phyloP scores from a whole-genome alignment of 2,113 vertebrate genomes.

The Castor canadensis region DNA sequence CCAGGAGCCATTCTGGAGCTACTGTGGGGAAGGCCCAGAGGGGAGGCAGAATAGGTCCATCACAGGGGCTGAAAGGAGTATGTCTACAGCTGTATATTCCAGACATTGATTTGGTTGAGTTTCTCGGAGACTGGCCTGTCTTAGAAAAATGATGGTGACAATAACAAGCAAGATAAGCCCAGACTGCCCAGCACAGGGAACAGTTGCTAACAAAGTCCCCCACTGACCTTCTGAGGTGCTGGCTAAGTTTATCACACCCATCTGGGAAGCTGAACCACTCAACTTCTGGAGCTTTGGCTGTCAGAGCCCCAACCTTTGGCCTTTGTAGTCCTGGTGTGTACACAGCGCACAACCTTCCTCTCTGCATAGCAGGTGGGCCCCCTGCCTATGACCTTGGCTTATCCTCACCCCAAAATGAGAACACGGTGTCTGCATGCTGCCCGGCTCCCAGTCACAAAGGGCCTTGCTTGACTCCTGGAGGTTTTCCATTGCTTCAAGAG shows the following conservation, averaged over 20 bases:
- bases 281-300: not conserved
- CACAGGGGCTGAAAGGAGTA: not conserved
- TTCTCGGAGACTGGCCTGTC: not conserved
- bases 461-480: not conserved
- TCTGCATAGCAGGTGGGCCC: rapidly evolving
- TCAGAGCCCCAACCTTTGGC: not conserved
- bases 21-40: not conserved
- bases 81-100: not conserved
- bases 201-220: not conserved
- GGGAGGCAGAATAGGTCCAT: not conserved
- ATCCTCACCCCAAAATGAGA: not conserved
- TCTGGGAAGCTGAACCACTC: slow-evolving; percentile 33
- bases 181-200: not conserved
- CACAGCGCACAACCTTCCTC: not conserved
- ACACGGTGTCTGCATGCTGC: not conserved
- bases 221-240: not conserved
- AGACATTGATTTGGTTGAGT: not conserved
- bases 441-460: not conserved
- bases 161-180: not conserved
- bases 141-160: not conserved
- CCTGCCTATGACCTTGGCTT: not conserved
- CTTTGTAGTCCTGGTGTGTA: not conserved
- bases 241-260: not conserved
- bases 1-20: not conserved
- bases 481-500: not conserved